Evolutionary conservation across 2,797 vertebrate genomes (phyloP).

Genomic region (Enteromius anoplus): DNA sequence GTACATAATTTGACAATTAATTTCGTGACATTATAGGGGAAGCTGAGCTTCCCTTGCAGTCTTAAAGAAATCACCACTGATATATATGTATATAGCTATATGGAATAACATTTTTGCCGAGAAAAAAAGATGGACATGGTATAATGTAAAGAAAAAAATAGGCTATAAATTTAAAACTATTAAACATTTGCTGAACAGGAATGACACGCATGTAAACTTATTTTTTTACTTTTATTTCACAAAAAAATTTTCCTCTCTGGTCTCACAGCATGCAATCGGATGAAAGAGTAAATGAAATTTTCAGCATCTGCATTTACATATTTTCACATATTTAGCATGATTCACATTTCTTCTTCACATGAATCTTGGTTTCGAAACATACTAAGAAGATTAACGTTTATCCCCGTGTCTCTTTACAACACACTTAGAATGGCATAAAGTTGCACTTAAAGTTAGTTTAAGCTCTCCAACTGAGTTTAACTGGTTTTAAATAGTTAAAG

Average conservation of each 20-base stretch:
- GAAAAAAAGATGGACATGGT: background rate
- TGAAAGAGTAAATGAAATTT: slow-evolving; percentile 26
- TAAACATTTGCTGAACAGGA: background rate
- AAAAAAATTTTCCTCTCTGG: background rate
- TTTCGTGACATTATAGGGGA: too few relatives aligned
- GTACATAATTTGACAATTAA: too few relatives aligned
- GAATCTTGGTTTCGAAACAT: slow-evolving; percentile 55
- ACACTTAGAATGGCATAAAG: slow-evolving; percentile 72
- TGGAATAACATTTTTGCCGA: too few relatives aligned
- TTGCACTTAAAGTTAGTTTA: slow-evolving; percentile 63
- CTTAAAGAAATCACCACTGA: too few relatives aligned
- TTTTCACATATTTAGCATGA: slow-evolving; percentile 58
- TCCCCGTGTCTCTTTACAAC: slow-evolving; percentile 66
- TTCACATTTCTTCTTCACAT: slow-evolving; percentile 43
- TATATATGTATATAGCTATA: too few relatives aligned
- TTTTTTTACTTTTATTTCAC: background rate
- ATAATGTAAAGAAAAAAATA: background rate
- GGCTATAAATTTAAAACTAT: too few relatives aligned
- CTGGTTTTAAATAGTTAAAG: slow-evolving; percentile 44
- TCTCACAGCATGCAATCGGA: slow-evolving; percentile 17
- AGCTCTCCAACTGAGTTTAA: slow-evolving; percentile 60
- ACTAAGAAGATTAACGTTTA: slow-evolving; percentile 57
- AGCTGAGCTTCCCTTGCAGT: too few relatives aligned
- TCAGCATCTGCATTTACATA: slow-evolving; percentile 45
- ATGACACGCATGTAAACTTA: slow-evolving; percentile 30